phyloP scores from a whole-genome alignment of 1,140 invertebrate species.

The Ditylenchus dipsaci region DNA sequence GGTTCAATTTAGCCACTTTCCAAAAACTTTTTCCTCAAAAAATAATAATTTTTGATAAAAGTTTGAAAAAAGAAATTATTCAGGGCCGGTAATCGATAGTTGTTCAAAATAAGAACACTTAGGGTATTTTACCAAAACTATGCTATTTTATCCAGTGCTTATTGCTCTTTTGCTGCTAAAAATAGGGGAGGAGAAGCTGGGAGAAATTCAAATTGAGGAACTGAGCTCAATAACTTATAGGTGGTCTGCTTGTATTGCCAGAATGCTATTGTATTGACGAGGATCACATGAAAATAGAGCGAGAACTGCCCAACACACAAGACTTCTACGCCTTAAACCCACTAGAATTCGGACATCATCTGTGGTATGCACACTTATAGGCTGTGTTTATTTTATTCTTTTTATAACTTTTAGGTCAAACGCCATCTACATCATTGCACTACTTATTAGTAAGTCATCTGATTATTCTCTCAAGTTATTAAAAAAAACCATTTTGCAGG shows the following conservation, averaged over 20 bases:
- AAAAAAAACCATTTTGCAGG: constrained; percentile 56
- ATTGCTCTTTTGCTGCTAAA: too few species aligned
- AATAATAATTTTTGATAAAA: too few species aligned
- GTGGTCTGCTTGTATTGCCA: constrained; percentile 65
- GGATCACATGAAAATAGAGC: constrained; percentile 73
- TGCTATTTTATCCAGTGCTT: too few species aligned
- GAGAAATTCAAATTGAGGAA: too few species aligned
- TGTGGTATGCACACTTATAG: constrained; percentile 67
- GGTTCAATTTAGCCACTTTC: too few species aligned
- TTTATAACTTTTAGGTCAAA: constrained; percentile 75
- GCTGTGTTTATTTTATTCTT: too few species aligned
- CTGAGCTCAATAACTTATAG: constrained; percentile 61
- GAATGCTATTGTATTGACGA: constrained; percentile 86
- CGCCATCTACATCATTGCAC: constrained; percentile 85
- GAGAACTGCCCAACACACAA: constrained; percentile 69
- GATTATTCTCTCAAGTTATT: constrained; percentile 8
- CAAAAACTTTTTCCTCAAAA: too few species aligned
- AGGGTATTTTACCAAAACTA: too few species aligned
- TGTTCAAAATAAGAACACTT: too few species aligned
- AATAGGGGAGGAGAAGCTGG: too few species aligned
- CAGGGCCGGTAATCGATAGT: too few species aligned
- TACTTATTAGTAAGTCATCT: constrained; percentile 70
- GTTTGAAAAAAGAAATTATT: too few species aligned
- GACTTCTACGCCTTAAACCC: constrained; percentile 59
- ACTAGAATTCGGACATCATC: constrained; percentile 62